A percentile compares a stretch with the other conserved stretches of the same genome.
Conservation (phyloP, 1,140 invertebrate genomes). For the Drosophila quadrilineata region DNA sequence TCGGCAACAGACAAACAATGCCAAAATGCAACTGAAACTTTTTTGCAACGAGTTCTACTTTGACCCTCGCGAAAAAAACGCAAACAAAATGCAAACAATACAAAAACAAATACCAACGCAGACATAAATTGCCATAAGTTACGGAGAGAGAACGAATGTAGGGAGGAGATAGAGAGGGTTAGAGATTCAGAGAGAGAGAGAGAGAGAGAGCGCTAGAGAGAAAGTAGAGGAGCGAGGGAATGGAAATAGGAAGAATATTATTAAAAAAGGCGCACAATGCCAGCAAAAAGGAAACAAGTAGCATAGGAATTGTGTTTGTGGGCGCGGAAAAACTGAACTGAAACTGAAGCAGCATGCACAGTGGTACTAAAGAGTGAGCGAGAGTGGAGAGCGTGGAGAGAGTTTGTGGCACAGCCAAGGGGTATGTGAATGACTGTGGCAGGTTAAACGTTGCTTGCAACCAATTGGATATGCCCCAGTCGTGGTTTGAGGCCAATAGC, state of each 20-base stretch:
- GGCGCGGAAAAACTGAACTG: constrained; percentile 6
- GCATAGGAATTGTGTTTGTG: constrained; percentile 27
- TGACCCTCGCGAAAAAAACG: constrained; percentile 16
- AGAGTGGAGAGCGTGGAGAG: background rate
- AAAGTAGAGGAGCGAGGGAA: no score
- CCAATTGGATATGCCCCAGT: background rate
- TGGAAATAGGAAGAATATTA: no score
- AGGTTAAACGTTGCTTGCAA: constrained; percentile 14
- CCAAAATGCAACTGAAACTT: constrained; percentile 42
- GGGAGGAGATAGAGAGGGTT: no score
- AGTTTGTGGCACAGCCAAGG: background rate
- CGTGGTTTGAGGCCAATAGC: constrained; percentile 15
- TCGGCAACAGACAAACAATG: constrained; percentile 50
- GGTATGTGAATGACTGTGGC: constrained; percentile 14
- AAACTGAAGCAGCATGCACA: background rate
- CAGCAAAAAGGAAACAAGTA: constrained; percentile 3
- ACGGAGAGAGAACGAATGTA: no score
- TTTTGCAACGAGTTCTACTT: constrained; percentile 24
- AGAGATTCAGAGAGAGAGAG: no score
- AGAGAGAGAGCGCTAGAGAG: no score
- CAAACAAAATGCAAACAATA: constrained; percentile 58
- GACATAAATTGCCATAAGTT: no score
- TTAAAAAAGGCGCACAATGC: constrained; percentile 31
- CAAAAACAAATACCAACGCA: constrained; percentile 41
- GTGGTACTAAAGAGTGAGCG: background rate